These are phyloP conservation scores for Pardalotus punctatus DNA, from an alignment of 2,113 vertebrate genomes.

Conservation along the genomic window DNA sequence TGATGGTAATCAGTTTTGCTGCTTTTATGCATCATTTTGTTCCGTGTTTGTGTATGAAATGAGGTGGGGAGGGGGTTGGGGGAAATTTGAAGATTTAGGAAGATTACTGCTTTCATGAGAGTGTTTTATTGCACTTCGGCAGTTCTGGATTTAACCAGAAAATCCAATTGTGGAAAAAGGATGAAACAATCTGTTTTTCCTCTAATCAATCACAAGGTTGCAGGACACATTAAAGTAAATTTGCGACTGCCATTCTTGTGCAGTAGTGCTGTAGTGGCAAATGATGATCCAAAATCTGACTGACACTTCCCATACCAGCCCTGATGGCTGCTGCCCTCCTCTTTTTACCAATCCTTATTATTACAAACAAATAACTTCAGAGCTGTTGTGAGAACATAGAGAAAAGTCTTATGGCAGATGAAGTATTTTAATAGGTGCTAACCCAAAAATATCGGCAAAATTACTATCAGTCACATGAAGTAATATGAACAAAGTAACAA, in stretches of 20 bases:
- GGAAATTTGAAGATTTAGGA: slow-evolving; percentile 40
- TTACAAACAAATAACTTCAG: neutral
- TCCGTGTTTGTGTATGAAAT: slow-evolving; percentile 33
- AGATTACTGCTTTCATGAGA: slow-evolving; percentile 40
- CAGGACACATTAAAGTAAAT: slow-evolving; percentile 58
- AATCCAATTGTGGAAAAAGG: slow-evolving; percentile 63
- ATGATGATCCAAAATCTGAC: slow-evolving; percentile 43
- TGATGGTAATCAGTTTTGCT: slow-evolving; percentile 62
- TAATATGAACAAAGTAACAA: neutral
- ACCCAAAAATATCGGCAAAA: neutral
- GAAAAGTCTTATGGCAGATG: neutral
- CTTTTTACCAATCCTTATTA: neutral
- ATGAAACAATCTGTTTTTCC: slow-evolving; percentile 62
- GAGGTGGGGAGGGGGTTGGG: neutral
- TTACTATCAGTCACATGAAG: neutral
- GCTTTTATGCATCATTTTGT: slow-evolving; percentile 48
- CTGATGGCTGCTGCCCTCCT: neutral
- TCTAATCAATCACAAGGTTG: slow-evolving; percentile 51
- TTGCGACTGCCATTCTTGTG: neutral
- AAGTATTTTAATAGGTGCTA: neutral
- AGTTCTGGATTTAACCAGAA: slow-evolving; percentile 56
- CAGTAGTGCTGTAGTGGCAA: too few relatives aligned
- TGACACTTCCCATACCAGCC: neutral
- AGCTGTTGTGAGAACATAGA: neutral
- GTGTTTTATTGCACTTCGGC: slow-evolving; percentile 54